Percentiles rank a stretch among this genome's conserved stretches.
These are phyloP conservation scores for Sula dactylatra DNA, from an alignment of 2,113 vertebrate species.

Conservation along the genomic window DNA sequence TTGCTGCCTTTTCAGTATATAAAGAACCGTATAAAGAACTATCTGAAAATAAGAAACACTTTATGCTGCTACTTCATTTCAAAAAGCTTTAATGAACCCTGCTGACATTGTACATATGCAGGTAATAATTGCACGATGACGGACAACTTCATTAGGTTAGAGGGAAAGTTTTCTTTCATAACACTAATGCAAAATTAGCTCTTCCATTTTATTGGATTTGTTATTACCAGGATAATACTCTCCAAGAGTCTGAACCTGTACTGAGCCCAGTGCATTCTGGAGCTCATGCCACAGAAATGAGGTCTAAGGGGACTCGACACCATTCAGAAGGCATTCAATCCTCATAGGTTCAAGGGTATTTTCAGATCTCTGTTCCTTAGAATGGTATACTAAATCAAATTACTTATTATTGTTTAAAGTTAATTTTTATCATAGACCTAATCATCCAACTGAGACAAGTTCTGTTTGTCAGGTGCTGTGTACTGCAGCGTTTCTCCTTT, in stretches of 20 bases:
- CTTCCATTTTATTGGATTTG: neutral
- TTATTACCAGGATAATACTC: neutral
- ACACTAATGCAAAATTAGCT: neutral
- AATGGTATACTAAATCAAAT: neutral
- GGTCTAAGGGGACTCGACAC: neutral
- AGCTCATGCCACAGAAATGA: neutral
- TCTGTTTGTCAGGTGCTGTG: neutral
- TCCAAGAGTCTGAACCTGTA: neutral
- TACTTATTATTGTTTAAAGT: neutral
- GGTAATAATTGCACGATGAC: neutral
- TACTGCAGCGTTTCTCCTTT: neutral
- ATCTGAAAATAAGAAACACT: neutral
- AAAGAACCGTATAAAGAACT: neutral
- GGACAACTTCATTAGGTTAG: constrained; percentile 2
- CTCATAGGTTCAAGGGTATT: neutral
- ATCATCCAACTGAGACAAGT: neutral
- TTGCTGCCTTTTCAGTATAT: neutral
- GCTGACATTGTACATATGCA: neutral
- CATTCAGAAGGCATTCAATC: rapidly evolving
- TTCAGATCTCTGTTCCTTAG: neutral
- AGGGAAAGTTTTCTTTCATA: neutral
- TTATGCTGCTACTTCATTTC: neutral
- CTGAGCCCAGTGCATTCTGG: neutral
- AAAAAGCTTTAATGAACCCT: neutral
- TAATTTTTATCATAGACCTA: neutral